Evolutionary conservation across 2,888 invertebrate species (phyloP), one percentile per base, ranked within the genome.

Genomic region (Calameuta filiformis): DNA sequence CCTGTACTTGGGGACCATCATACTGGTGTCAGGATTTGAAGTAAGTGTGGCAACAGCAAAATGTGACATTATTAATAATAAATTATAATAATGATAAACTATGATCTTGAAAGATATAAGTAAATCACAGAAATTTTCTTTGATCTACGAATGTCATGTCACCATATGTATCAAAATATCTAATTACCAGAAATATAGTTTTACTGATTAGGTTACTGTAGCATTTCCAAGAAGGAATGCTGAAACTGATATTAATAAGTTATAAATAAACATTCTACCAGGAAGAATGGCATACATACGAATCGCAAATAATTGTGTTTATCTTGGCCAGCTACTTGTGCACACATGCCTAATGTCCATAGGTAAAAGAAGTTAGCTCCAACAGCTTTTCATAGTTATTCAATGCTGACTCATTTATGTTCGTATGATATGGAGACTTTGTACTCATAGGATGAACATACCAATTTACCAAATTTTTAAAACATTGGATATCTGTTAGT

Each of bases 1-100:
- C 94, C 87, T 97, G 97, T 89, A 95, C 95, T 11, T 95, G 95
- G 94, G 97, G 97, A 11, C 96, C 96, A 4, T 92, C 94, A 0
- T 97, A 95, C 88, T 97, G 97, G 97, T 97, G 97, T 91, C 93
- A 93, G 83, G 93, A 87, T 92, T 93, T 91, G 88, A 93, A 87
- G 94, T 94, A 92, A 91, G 92, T 83, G 77, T 30, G n/a, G 74
- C 15, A 56, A 56, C 23, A 56, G 23, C 23, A 56, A 56, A 56
- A 56, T 56, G 1, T 23, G 23, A 56, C 6, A 56, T 23, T 56
- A 56, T 56, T 56, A 9, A 6, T 56, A 56, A 56, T 56, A 23
- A 56, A 56, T 23, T 6, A 56, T 6, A 23, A 56, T 9, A 56
- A 15, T 56, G 56, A 56, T 0, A 56, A 56, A 56, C 23, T 56